Conservation (phyloP, 2,797 vertebrate genomes). For the Chelmon rostratus region DNA sequence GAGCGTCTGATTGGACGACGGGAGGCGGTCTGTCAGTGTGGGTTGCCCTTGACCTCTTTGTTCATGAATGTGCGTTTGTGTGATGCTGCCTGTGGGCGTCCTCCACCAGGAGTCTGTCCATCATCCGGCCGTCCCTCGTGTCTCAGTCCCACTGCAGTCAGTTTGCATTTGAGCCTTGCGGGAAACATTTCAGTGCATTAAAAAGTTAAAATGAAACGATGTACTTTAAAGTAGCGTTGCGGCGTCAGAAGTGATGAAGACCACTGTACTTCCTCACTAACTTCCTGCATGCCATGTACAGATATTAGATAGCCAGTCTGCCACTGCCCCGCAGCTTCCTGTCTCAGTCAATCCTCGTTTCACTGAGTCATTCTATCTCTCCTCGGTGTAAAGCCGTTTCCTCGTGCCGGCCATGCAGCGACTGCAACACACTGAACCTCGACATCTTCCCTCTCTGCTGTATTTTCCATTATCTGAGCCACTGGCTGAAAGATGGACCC, state of each 20-base stretch:
- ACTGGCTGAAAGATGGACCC: conserved; percentile 19
- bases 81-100: conserved; percentile 5
- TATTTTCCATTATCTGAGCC: conserved; percentile 40
- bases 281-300: not conserved
- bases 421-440: not conserved
- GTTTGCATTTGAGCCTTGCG: too few species aligned
- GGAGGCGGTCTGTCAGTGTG: conserved; percentile 30
- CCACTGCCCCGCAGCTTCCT: conserved; percentile 13
- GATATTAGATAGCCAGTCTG: not conserved
- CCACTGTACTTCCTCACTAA: not conserved
- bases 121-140: too few species aligned
- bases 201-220: too few species aligned
- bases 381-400: conserved; percentile 25
- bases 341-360: not conserved
- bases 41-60: conserved; percentile 15
- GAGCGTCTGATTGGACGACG: conserved; percentile 54
- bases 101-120: too few species aligned
- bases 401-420: conserved; percentile 17
- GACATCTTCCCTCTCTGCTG: conserved; percentile 4
- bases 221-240: too few species aligned
- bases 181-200: not conserved
- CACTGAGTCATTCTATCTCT: not conserved
- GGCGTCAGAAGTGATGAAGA: too few species aligned
- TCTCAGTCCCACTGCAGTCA: not conserved
- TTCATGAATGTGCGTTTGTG: conserved; percentile 8